Conservation (phyloP, 2,113 vertebrate species). For the Peromyscus californicus region DNA sequence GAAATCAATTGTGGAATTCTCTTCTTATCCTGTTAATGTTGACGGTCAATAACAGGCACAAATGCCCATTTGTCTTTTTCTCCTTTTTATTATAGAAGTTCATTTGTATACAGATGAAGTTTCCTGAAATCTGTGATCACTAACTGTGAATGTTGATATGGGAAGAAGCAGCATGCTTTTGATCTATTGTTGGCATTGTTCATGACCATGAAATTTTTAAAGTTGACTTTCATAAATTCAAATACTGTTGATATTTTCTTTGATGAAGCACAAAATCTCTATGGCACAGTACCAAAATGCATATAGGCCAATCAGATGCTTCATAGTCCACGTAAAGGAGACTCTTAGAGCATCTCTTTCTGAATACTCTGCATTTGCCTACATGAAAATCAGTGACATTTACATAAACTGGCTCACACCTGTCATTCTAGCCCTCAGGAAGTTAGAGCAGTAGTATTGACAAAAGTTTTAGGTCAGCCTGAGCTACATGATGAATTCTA, state of each 20-base stretch:
- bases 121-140: background rate
- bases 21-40: constrained; percentile 20
- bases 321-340: background rate
- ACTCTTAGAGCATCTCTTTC: background rate
- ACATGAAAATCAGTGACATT: background rate
- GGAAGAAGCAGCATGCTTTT: background rate
- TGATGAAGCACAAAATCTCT: background rate
- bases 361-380: background rate
- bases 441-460: too few relatives aligned
- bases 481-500: background rate
- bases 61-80: background rate
- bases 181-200: background rate
- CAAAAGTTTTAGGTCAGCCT: background rate
- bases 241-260: background rate
- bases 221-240: background rate
- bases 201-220: background rate
- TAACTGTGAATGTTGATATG: background rate
- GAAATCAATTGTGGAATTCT: background rate
- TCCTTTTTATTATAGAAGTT: background rate
- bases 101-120: background rate
- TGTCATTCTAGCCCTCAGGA: background rate
- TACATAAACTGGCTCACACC: background rate
- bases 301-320: background rate
- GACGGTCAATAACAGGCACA: background rate
- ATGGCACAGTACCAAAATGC: background rate